A percentile compares a stretch with the other conserved stretches of the same genome.
Conservation (phyloP, 1,140 invertebrate genomes). For the Zaprionus ghesquierei region DNA sequence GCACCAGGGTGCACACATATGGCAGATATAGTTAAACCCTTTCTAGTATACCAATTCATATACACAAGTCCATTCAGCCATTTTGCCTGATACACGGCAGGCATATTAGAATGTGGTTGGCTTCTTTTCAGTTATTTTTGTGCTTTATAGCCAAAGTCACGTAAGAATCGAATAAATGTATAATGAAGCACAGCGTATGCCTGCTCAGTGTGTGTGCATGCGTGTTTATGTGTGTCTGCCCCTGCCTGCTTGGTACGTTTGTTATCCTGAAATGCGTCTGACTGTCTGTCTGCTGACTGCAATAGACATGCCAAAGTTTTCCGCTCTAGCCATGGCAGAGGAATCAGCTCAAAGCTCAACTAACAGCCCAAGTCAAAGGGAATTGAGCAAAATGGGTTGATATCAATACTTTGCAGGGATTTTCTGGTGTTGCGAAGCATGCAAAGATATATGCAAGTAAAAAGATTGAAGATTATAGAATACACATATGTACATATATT, state of each 20-base stretch:
- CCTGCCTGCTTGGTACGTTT: constrained; percentile 2
- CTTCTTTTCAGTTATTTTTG: constrained; percentile 49
- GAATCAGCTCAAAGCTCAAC: not conserved
- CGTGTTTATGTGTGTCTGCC: constrained; percentile 4
- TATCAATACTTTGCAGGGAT: not conserved
- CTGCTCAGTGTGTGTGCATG: constrained; percentile 14
- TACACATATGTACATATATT: no score
- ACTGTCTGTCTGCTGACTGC: not conserved
- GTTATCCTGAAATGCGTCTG: constrained; percentile 2
- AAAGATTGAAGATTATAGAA: no score
- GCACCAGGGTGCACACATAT: not conserved
- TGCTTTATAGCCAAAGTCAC: constrained; percentile 72
- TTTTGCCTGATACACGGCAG: constrained; percentile 6
- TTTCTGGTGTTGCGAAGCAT: no score
- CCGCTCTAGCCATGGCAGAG: not conserved
- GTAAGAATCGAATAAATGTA: constrained; percentile 76
- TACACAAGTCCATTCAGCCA: constrained; percentile 43
- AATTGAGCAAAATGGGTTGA: not conserved
- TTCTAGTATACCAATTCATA: constrained; percentile 55
- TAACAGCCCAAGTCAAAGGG: not conserved
- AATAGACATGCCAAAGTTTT: constrained; percentile 9
- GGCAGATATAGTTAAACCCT: constrained; percentile 5
- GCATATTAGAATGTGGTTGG: constrained; percentile 16
- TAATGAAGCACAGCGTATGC: constrained; percentile 52
- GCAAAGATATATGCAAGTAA: no score